A percentile compares a stretch with the other conserved stretches of the same genome.
Conservation (phyloP, 92 coral and sea anemone genomes). For the Diadumene lineata region DNA sequence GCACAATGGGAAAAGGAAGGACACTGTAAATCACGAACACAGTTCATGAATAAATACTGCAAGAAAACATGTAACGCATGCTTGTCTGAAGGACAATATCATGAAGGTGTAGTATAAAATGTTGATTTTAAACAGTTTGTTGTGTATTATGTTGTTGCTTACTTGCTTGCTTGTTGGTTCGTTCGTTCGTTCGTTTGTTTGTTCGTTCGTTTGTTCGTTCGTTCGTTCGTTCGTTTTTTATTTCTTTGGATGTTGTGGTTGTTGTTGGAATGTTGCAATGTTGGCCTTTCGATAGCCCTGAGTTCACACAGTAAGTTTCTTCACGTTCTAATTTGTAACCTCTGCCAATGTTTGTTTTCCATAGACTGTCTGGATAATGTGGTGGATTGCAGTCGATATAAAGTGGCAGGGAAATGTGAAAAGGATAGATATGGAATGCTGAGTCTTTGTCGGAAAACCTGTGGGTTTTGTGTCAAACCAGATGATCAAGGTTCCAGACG, state of each 20-base stretch:
- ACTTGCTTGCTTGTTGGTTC: no score
- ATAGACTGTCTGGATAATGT: slow-evolving; percentile 66
- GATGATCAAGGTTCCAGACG: background rate
- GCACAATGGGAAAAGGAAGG: slow-evolving; percentile 74
- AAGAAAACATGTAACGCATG: slow-evolving; percentile 71
- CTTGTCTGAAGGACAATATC: slow-evolving; percentile 2
- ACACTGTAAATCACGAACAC: slow-evolving; percentile 52
- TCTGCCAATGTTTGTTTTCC: no score
- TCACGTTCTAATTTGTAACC: no score
- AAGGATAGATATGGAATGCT: slow-evolving; percentile 48
- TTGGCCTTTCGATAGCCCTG: no score
- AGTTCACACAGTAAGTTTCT: no score
- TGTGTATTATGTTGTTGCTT: no score
- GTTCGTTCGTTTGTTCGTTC: no score
- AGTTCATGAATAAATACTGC: slow-evolving; percentile 72
- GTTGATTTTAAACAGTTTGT: no score
- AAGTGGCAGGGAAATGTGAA: slow-evolving; percentile 49
- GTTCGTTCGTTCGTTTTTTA: no score
- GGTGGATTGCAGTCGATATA: slow-evolving; percentile 52
- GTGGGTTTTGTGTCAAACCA: slow-evolving; percentile 49
- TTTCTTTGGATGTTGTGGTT: no score
- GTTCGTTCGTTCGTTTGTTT: no score
- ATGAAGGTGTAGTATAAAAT: background rate
- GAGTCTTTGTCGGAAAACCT: slow-evolving; percentile 64
- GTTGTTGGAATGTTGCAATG: no score